Evolutionary conservation across 2,797 vertebrate genomes (phyloP).

Genomic region (Discoglossus pictus): DNA sequence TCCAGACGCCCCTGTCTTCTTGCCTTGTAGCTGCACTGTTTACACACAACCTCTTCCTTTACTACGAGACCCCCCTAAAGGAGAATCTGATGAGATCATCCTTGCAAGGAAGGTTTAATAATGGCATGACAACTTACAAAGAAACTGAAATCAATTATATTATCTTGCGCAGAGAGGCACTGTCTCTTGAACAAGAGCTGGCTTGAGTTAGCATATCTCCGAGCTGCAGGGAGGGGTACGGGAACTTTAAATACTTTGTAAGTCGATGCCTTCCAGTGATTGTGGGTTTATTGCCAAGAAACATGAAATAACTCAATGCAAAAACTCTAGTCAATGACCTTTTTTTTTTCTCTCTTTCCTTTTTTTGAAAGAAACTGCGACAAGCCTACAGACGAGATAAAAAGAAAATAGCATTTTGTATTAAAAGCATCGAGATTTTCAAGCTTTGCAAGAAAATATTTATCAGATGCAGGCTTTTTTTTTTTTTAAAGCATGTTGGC

Average conservation of each 20-base stretch:
- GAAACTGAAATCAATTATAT: conserved; percentile 50
- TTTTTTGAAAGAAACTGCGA: conserved; percentile 4
- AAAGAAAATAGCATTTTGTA: conserved; percentile 8
- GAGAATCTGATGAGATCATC: conserved; percentile 25
- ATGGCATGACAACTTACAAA: conserved; percentile 56
- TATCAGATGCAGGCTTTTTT: conserved; percentile 2
- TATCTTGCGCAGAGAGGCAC: conserved; percentile 37
- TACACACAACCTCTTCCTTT: neutral
- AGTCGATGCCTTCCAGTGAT: conserved; percentile 53
- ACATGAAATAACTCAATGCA: conserved; percentile 47
- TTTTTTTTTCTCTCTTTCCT: neutral
- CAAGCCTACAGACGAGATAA: conserved; percentile 3
- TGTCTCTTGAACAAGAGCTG: conserved; percentile 53
- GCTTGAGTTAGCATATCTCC: conserved; percentile 47
- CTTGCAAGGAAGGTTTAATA: conserved; percentile 45
- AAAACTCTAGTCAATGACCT: conserved; percentile 47
- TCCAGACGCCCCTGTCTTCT: too few relatives aligned
- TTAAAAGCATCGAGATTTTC: neutral
- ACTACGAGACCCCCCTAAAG: neutral
- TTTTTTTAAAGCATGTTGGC: neutral
- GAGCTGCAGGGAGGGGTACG: conserved; percentile 3
- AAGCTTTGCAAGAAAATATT: conserved; percentile 9
- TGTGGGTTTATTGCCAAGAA: conserved; percentile 43
- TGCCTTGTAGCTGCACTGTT: neutral
- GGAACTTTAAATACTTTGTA: conserved; percentile 46